Evolutionary conservation across 1,140 invertebrate species (phyloP).

Genomic region (Aphelenchoides besseyi): DNA sequence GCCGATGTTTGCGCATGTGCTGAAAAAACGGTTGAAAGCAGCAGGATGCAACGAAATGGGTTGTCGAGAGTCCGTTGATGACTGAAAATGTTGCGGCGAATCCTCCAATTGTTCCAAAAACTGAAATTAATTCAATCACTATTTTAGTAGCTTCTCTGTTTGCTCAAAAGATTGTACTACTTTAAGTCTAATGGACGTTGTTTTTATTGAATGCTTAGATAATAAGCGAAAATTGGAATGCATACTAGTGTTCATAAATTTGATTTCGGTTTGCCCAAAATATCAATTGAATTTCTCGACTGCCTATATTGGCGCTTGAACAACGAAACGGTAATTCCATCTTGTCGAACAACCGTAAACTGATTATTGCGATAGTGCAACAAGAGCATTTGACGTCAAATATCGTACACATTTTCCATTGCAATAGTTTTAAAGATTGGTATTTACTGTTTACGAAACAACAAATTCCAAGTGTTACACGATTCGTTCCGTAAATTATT

Average conservation of each 20-base stretch:
- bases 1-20: not conserved
- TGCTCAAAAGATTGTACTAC: slow-evolving; percentile 1
- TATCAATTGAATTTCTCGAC: too few species aligned
- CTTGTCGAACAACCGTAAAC: too few species aligned
- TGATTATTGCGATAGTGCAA: too few species aligned
- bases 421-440: not conserved
- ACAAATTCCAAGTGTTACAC: slow-evolving; percentile 37
- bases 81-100: slow-evolving; percentile 57
- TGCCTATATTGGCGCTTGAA: too few species aligned
- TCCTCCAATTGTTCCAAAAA: slow-evolving; percentile 52
- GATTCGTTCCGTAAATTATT: slow-evolving; percentile 39
- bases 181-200: too few species aligned
- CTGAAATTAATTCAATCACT: slow-evolving; percentile 34
- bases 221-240: too few species aligned
- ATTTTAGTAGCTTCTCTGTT: not conserved
- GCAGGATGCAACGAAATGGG: slow-evolving; percentile 54
- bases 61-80: slow-evolving; percentile 44
- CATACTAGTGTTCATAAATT: too few species aligned
- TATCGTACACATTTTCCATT: too few species aligned
- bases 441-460: slow-evolving; percentile 48
- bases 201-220: too few species aligned
- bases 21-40: slow-evolving; percentile 53
- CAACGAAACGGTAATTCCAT: too few species aligned
- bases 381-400: too few species aligned
- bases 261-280: too few species aligned